phyloP scores from a whole-genome alignment of 2,113 vertebrate species.

The Cyanoramphus novaezelandiae region DNA sequence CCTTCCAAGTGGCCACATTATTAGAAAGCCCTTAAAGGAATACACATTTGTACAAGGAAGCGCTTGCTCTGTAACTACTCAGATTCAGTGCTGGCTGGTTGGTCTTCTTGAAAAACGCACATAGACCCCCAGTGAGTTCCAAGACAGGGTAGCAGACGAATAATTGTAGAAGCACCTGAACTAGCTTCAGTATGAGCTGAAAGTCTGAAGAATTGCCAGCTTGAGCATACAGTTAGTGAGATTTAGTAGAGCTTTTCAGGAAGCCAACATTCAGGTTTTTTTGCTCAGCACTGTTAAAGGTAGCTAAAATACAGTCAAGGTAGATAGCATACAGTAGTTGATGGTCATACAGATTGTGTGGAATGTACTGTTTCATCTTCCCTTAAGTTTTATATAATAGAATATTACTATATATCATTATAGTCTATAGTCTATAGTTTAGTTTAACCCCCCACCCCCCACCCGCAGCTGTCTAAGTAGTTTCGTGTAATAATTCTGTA shows the following conservation, averaged over 20 bases:
- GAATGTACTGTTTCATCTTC: neutral
- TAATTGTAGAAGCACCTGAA: neutral
- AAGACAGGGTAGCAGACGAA: neutral
- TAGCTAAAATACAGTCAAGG: neutral
- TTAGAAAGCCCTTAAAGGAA: neutral
- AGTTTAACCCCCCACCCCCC: neutral
- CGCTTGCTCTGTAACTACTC: neutral
- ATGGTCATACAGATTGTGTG: neutral
- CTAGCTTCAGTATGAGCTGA: neutral
- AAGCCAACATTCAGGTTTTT: neutral
- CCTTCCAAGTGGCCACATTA: neutral
- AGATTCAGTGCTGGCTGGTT: neutral
- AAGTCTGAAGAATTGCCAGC: neutral
- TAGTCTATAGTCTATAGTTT: neutral
- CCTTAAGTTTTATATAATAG: neutral
- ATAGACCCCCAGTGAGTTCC: neutral
- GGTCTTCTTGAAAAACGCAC: neutral
- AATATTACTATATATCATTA: neutral
- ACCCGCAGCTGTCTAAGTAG: neutral
- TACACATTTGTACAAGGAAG: neutral
- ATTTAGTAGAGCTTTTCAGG: neutral
- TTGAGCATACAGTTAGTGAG: neutral
- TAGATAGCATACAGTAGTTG: neutral
- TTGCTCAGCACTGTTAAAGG: neutral
- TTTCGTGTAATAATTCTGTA: constrained; percentile 4